Conservation (phyloP, 2,888 invertebrate genomes). For the Imbricaverruca yamaguchii region DNA sequence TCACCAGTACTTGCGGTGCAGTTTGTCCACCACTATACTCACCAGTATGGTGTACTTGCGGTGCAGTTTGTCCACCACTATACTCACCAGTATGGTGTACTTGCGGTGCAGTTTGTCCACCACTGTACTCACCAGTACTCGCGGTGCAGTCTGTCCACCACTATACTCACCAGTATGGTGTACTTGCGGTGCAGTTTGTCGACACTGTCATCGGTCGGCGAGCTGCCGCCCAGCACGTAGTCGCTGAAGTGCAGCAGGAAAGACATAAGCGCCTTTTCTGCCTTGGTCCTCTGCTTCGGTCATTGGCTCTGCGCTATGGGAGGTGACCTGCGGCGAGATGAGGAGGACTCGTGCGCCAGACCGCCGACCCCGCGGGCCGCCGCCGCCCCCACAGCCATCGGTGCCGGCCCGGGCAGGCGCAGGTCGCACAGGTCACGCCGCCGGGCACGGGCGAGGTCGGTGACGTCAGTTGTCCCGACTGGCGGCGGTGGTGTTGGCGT, state of each 20-base stretch:
- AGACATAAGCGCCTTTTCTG: conserved; percentile 30
- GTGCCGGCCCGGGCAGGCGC: no score
- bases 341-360: no score
- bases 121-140: conserved; percentile 32
- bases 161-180: conserved; percentile 39
- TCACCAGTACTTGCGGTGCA: no score
- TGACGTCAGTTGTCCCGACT: no score
- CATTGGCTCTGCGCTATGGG: neutral
- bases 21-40: no score
- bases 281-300: neutral
- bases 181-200: conserved; percentile 45
- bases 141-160: neutral
- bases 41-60: no score
- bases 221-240: conserved; percentile 38
- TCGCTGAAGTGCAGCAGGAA: conserved; percentile 37
- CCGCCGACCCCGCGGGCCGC: neutral
- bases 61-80: no score
- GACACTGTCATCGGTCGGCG: conserved; percentile 42
- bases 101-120: conserved; percentile 43
- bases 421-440: no score
- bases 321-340: neutral
- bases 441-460: no score
- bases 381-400: neutral
- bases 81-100: no score
- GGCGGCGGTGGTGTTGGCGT: no score